These are phyloP conservation scores for Grus americana DNA, from an alignment of 2,113 vertebrate genomes.

Conservation along the genomic window DNA sequence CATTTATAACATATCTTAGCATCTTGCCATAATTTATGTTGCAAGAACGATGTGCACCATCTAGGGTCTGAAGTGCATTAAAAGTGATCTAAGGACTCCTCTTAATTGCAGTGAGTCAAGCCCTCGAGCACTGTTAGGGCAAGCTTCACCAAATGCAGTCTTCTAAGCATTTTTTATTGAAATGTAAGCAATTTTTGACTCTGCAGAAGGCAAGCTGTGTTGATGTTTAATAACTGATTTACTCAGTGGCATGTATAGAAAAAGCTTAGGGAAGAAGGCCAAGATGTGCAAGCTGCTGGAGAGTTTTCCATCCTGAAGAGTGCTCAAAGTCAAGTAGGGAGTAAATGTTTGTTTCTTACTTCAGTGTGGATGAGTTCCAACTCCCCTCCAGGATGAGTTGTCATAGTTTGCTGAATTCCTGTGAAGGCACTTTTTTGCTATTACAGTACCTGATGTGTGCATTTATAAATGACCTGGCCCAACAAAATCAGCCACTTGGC, in stretches of 20 bases:
- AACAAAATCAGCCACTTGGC: not conserved
- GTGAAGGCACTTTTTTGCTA: not conserved
- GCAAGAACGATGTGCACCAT: not conserved
- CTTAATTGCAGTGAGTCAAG: not conserved
- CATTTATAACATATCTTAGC: not conserved
- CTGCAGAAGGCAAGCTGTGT: not conserved
- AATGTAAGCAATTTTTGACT: not conserved
- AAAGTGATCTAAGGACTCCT: not conserved
- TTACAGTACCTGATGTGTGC: not conserved
- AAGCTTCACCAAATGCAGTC: not conserved
- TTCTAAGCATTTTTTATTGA: not conserved
- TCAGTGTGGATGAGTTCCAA: not conserved
- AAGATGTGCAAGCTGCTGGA: not conserved
- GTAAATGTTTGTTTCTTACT: not conserved
- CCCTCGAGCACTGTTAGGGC: not conserved
- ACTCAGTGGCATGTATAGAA: not conserved
- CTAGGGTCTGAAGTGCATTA: not conserved
- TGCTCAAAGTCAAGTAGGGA: not conserved
- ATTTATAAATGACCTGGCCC: not conserved
- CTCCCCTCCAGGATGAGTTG: not conserved
- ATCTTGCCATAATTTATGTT: not conserved
- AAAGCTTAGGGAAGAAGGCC: not conserved
- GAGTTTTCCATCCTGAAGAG: not conserved
- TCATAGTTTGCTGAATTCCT: not conserved
- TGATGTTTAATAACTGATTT: not conserved